Base-by-base conservation (phyloP, 2,888 invertebrate species). In the Podabrus alpinus region DNA sequence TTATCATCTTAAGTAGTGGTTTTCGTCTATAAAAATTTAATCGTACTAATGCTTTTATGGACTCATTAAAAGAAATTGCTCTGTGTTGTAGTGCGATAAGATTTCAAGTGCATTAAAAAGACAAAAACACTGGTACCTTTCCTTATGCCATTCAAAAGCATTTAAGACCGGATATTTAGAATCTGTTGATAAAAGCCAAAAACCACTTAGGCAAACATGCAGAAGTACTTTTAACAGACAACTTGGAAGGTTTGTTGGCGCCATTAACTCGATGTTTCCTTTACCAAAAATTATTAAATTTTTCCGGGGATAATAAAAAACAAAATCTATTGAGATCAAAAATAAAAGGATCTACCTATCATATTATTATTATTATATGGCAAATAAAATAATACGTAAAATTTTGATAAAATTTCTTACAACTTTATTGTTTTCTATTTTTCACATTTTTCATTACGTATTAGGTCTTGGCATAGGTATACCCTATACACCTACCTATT, bases 201-300 rank as follows among this genome's bases (percentile, higher is more conserved):
- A 74, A 77, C 81, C 84, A 84, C 84, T 85, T 83, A 80, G 79
- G 78, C 77, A 80, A 81, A 84, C 83, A 83, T 80, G 81, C 81
- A 83, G 82, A 83, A 82, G 82, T 83, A 82, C 83, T 84, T 83
- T 81, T 77, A 78, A 78, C 81, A 83, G 84, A 84, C 84, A n/a
- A 75, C 77, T 77, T 77, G 78, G 74, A 73, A 74, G 80, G 79
- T 66, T 59, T 79, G 76, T 76, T 83, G 85, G 85, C 84, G 84
- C 85, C 84, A 71, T 64, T 61, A 79, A n/a, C n/a, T 29, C 29
- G 0, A 4, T n/a, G 45, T n/a, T 45, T 45, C 45, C 45, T 45
- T 45, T n/a, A 45, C n/a, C 45, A 7, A 45, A 45, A 45, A 45
- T 45, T 45, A 7, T 45, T 2, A n/a, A 45, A 45, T 3, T 29